These are phyloP conservation scores for Atta colombica DNA, from an alignment of 1,140 invertebrate genomes.

Conservation along the genomic window DNA sequence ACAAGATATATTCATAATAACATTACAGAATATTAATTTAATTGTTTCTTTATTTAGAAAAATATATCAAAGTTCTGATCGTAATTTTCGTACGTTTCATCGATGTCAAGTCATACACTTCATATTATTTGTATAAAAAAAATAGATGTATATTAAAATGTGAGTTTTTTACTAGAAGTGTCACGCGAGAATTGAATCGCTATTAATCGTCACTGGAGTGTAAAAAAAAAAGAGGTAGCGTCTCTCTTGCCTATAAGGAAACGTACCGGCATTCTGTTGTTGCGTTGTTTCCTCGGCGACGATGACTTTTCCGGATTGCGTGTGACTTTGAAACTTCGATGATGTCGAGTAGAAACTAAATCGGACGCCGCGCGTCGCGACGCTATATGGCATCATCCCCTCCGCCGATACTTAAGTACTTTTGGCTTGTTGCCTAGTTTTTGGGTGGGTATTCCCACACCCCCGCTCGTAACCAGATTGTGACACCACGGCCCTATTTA, in stretches of 20 bases:
- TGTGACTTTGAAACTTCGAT: constrained; percentile 79
- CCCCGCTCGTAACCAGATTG: constrained; percentile 79
- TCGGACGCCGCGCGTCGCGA: constrained; percentile 82
- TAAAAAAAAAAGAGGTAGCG: neutral
- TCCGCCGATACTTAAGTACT: constrained; percentile 80
- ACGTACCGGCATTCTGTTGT: constrained; percentile 83
- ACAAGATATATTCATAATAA: neutral
- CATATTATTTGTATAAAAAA: neutral
- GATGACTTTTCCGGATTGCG: constrained; percentile 42
- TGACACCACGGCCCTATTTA: constrained; percentile 74
- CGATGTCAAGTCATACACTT: neutral
- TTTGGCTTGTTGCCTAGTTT: constrained; percentile 82
- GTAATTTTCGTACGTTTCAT: neutral
- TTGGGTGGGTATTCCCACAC: constrained; percentile 82
- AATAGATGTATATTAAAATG: neutral
- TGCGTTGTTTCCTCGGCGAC: constrained; percentile 51
- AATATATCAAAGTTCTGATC: neutral
- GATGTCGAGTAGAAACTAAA: constrained; percentile 83
- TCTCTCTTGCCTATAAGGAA: neutral
- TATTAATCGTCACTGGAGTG: neutral
- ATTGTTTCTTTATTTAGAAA: neutral
- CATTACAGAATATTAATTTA: neutral
- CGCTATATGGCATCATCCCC: constrained; percentile 86
- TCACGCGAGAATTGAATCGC: neutral
- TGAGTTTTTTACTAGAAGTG: neutral